phyloP scores from a whole-genome alignment of 2,797 vertebrate species.

The Gadopsis bispinosus region DNA sequence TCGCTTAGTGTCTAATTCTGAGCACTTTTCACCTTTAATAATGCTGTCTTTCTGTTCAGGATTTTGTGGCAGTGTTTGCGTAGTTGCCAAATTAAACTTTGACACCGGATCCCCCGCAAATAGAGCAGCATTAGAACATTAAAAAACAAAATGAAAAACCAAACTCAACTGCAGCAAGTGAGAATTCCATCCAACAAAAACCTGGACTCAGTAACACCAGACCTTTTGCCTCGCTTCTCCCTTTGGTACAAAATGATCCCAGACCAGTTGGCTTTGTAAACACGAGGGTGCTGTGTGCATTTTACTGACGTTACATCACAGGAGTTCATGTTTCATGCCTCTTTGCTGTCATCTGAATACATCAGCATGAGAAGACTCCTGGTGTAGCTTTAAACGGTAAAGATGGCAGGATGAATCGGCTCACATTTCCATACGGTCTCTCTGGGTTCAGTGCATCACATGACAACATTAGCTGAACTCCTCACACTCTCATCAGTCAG shows the following conservation, averaged over 20 bases:
- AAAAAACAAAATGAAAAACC: slow-evolving; percentile 1
- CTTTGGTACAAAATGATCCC: slow-evolving; percentile 43
- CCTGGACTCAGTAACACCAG: not conserved
- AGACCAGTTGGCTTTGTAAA: slow-evolving; percentile 35
- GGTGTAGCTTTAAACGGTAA: slow-evolving; percentile 39
- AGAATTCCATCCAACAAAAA: not conserved
- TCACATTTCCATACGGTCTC: not conserved
- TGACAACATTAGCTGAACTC: slow-evolving; percentile 32
- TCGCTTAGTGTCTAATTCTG: not conserved
- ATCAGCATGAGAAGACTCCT: slow-evolving; percentile 10
- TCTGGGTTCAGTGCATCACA: slow-evolving; percentile 12
- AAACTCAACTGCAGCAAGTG: not conserved
- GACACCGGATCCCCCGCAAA: not conserved
- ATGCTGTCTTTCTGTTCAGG: not conserved
- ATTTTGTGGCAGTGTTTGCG: not conserved
- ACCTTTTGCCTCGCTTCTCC: slow-evolving; percentile 19
- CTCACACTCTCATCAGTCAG: slow-evolving; percentile 25
- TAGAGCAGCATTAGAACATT: not conserved
- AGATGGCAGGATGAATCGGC: slow-evolving; percentile 12
- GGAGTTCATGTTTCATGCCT: slow-evolving; percentile 39
- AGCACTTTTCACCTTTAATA: not conserved
- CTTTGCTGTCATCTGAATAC: slow-evolving; percentile 40
- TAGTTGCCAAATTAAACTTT: slow-evolving; percentile 3
- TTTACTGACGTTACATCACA: slow-evolving; percentile 58
- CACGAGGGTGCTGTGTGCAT: slow-evolving; percentile 36